These are phyloP conservation scores for Okapia johnstoni DNA, from an alignment of 2,113 vertebrate genomes.

Conservation along the genomic window DNA sequence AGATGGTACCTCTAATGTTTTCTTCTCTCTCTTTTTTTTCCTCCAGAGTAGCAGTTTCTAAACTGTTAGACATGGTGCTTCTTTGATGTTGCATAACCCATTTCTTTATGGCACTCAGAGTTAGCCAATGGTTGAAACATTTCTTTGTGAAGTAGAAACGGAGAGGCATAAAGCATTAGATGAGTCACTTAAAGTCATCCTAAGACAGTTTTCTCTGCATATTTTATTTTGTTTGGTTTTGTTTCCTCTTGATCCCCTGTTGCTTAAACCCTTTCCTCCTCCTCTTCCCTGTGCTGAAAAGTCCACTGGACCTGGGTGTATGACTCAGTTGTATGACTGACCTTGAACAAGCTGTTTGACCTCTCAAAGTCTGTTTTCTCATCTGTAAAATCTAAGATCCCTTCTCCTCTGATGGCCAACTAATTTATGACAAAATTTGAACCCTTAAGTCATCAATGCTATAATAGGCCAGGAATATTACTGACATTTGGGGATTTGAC, in stretches of 20 bases:
- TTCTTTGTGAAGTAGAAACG: background rate
- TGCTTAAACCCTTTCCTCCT: too few relatives aligned
- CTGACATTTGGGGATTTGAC: background rate
- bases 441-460: background rate
- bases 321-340: background rate
- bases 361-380: background rate
- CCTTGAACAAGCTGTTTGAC: too few relatives aligned
- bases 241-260: too few relatives aligned
- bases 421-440: background rate
- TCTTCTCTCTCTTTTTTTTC: background rate
- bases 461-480: background rate
- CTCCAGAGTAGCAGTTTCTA: background rate
- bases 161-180: background rate
- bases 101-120: background rate
- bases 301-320: accelerated
- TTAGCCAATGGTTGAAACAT: background rate
- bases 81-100: background rate
- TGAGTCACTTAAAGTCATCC: background rate
- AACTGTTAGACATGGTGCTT: background rate
- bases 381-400: background rate
- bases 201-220: background rate
- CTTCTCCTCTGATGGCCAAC: background rate
- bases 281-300: background rate
- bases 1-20: background rate
- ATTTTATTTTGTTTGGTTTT: background rate